Conservation (phyloP, 2,888 invertebrate species). For the Corythucha ciliata region DNA sequence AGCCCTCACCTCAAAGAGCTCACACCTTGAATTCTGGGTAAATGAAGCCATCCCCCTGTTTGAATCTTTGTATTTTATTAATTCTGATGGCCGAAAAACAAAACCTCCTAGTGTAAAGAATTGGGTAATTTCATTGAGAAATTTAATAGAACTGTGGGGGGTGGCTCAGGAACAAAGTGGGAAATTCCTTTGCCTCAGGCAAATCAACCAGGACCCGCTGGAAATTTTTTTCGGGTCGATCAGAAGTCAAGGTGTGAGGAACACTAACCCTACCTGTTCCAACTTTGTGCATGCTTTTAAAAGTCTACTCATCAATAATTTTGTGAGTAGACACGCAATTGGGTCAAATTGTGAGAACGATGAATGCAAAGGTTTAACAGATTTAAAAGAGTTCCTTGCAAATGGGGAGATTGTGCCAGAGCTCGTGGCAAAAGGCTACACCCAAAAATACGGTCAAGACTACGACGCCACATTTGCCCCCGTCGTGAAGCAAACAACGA, state of each 20-base stretch:
- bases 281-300: neutral
- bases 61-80: neutral
- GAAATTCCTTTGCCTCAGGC: neutral
- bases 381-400: neutral
- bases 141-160: neutral
- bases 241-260: neutral
- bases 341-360: neutral
- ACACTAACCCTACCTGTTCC: neutral
- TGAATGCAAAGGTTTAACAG: neutral
- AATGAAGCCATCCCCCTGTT: neutral
- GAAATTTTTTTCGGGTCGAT: neutral
- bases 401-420: no score
- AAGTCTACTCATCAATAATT: neutral
- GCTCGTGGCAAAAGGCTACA: no score
- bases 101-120: neutral
- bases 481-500: no score
- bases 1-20: neutral
- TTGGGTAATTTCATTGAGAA: neutral
- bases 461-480: no score
- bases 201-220: neutral
- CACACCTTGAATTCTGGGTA: neutral
- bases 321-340: neutral
- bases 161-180: neutral
- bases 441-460: no score
- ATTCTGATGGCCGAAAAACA: neutral